Conservation (phyloP, 2,113 vertebrate genomes). For the Daboia siamensis region DNA sequence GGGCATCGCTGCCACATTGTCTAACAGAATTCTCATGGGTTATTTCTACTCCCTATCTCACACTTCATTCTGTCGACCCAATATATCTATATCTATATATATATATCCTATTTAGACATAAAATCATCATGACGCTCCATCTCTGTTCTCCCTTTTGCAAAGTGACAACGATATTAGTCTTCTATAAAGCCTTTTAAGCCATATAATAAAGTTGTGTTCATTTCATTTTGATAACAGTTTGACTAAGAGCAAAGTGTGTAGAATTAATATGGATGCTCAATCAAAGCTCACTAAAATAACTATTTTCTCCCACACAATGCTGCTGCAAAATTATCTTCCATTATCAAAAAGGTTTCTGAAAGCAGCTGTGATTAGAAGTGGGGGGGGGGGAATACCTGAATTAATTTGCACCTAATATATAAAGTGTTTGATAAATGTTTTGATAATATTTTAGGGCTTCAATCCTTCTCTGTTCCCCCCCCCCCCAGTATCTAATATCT, state of each 20-base stretch:
- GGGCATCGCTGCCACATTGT: neutral
- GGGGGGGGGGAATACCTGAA: slow-evolving; percentile 33
- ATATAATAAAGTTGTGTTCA: neutral
- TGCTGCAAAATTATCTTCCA: slow-evolving; percentile 62
- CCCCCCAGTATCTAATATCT: neutral
- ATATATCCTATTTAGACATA: neutral
- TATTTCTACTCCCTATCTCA: neutral
- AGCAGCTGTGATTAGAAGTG: slow-evolving; percentile 57
- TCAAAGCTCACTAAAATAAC: slow-evolving; percentile 57
- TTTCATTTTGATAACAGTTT: slow-evolving; percentile 52
- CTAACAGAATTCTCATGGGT: slow-evolving; percentile 27
- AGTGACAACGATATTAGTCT: slow-evolving; percentile 33
- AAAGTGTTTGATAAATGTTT: slow-evolving; percentile 64
- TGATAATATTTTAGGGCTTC: slow-evolving; percentile 46
- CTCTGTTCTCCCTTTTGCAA: slow-evolving; percentile 45
- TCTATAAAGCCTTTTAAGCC: slow-evolving; percentile 3
- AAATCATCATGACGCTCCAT: neutral
- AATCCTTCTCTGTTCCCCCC: slow-evolving; percentile 14
- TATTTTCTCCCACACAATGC: slow-evolving; percentile 57
- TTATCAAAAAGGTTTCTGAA: slow-evolving; percentile 64
- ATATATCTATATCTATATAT: neutral
- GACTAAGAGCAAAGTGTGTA: slow-evolving; percentile 48
- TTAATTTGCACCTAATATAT: slow-evolving; percentile 62
- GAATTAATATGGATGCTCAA: slow-evolving; percentile 60
- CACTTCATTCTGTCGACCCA: neutral